Evolutionary conservation across 2,797 vertebrate genomes (phyloP).

Genomic region (Leptodactylus fallax): DNA sequence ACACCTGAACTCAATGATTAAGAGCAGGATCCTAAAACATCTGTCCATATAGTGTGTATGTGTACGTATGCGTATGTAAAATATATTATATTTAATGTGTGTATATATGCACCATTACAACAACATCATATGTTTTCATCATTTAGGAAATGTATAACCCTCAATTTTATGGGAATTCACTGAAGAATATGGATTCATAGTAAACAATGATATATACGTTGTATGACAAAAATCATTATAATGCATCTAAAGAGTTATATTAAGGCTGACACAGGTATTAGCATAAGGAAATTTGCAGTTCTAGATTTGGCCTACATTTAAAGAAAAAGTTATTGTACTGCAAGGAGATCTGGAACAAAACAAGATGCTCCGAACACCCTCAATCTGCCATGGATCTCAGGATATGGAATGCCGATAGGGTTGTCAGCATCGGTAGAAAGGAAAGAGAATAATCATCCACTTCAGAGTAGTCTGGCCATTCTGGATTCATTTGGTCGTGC

Average conservation of each 20-base stretch:
- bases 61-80: too few species aligned
- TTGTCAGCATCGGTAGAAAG: conserved; percentile 69
- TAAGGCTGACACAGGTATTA: conserved; percentile 38
- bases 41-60: too few species aligned
- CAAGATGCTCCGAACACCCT: background rate
- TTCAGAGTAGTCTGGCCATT: conserved; percentile 75
- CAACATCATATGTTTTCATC: background rate
- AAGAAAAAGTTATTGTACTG: background rate
- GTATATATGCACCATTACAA: too few species aligned
- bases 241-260: conserved; percentile 11
- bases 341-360: background rate
- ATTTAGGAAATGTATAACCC: background rate
- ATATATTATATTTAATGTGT: too few species aligned
- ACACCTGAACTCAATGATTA: too few species aligned
- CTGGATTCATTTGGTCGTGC: conserved; percentile 77
- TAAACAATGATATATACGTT: background rate
- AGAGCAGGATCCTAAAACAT: too few species aligned
- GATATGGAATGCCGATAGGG: conserved; percentile 70
- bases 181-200: background rate
- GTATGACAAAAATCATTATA: background rate
- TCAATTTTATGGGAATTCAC: background rate
- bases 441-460: conserved; percentile 58
- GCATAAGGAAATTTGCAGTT: background rate
- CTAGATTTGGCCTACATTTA: background rate
- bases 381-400: background rate